Conservation (phyloP, 2,888 invertebrate species). For the Proisotoma minuta region DNA sequence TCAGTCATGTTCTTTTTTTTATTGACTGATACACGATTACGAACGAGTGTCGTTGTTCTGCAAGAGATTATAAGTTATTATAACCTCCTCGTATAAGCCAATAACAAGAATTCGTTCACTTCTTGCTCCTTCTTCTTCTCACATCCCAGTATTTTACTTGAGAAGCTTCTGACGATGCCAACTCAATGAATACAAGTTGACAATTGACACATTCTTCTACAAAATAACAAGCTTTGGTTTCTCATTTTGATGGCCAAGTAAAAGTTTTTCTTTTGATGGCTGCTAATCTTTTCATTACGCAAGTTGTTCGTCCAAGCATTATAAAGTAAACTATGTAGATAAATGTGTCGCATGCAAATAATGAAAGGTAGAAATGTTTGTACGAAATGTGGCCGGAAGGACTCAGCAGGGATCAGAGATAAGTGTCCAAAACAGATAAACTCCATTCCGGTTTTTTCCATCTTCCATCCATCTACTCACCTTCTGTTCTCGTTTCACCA, state of each 20-base stretch:
- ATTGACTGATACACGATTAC: neutral
- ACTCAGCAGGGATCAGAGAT: neutral
- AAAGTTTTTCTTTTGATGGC: no score
- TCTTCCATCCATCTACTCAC: neutral
- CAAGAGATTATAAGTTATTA: neutral
- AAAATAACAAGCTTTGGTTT: no score
- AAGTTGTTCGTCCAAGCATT: no score
- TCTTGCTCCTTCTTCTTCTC: neutral
- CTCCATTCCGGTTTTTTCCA: neutral
- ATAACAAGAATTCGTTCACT: no score
- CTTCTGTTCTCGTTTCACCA: neutral
- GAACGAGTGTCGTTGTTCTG: neutral
- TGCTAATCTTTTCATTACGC: no score
- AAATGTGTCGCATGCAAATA: no score
- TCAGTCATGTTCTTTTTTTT: constrained; percentile 1
- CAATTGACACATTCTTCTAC: constrained; percentile 4
- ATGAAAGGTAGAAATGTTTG: no score
- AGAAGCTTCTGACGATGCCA: no score
- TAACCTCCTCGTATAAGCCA: neutral
- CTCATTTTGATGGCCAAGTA: no score
- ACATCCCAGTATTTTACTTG: no score
- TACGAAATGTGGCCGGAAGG: no score
- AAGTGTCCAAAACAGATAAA: neutral
- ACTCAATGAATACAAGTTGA: neutral
- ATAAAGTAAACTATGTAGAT: no score